Evolutionary conservation across 1,140 invertebrate genomes (phyloP), one percentile per base, ranked within the genome.

Genomic region (Bombus vancouverensis): DNA sequence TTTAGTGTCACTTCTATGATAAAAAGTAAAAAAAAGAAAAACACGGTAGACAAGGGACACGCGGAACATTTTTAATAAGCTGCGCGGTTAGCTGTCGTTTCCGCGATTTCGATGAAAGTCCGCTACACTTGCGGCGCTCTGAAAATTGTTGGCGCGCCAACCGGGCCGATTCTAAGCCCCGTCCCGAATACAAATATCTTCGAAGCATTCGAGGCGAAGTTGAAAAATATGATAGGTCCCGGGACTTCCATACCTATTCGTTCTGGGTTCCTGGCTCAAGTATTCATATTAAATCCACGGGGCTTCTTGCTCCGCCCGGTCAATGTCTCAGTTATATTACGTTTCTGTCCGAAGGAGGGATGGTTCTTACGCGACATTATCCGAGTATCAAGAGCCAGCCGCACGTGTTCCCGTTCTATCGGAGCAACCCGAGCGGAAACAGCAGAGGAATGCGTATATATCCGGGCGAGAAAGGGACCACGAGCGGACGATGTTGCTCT

Each of bases 301-400:
- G 76, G 44, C 47, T 79, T 57, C 70, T 78, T 44, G 70, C 8
- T 39, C 34, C 42, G 2, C 8, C 10, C 53, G 76, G 53, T 76
- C 87, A 73, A 82, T 89, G 88, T 89, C 87, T 89, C 80, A 53
- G 84, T 89, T 86, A 89, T 89, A 89, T 89, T 89, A 89, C 88
- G 68, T 83, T 80, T 85, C 37, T 71, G n/a, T 42, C 39, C 42
- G 42, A 34, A 74, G 66, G 76, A 70, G 66, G 76, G 88, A 47
- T 81, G 87, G 75, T 68, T 76, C 84, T 83, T 81, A 75, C 62
- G 77, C 80, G 80, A 82, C 87, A 83, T 89, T 89, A 89, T 89
- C 76, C 84, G 87, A 68, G 70, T 81, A 81, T 85, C 83, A 81
- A 66, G 70, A 62, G 13, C 70, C 70, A 53, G n/a, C 32, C n/a